Evolutionary conservation across 1,140 invertebrate species (phyloP).

Genomic region (Drosophila equinoxialis): DNA sequence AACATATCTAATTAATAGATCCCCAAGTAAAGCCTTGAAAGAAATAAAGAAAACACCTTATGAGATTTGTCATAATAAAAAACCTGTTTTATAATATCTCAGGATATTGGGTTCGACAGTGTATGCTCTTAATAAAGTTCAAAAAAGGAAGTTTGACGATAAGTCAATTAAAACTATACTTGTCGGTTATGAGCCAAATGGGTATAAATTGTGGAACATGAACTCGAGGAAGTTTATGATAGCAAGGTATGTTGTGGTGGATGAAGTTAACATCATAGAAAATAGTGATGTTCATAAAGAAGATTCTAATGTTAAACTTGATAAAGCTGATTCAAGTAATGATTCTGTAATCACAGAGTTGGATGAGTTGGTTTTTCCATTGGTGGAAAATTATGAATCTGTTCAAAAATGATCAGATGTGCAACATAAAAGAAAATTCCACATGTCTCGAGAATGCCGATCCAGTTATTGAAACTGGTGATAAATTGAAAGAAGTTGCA

Average conservation of each 20-base stretch:
- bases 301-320: constrained; percentile 8
- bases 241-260: too few relatives aligned
- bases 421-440: constrained; percentile 1
- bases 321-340: background rate
- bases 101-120: constrained; percentile 2
- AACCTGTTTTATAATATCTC: background rate
- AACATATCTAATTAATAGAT: constrained; percentile 12
- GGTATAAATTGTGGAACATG: background rate
- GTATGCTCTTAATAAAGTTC: too few relatives aligned
- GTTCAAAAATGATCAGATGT: constrained; percentile 1
- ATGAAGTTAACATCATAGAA: too few relatives aligned
- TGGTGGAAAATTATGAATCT: background rate
- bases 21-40: constrained; percentile 6
- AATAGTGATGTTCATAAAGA: constrained; percentile 4
- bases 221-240: background rate
- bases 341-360: constrained; percentile 3
- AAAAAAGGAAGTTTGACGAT: background rate
- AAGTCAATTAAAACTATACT: constrained; percentile 1
- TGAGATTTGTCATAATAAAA: background rate
- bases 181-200: constrained; percentile 11
- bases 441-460: constrained; percentile 18
- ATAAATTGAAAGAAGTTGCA: constrained; percentile 1
- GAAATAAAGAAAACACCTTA: constrained; percentile 12
- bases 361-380: constrained; percentile 1
- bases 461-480: constrained; percentile 10